phyloP scores from a whole-genome alignment of 2,113 vertebrate species.

The human (Homo sapiens) region DNA sequence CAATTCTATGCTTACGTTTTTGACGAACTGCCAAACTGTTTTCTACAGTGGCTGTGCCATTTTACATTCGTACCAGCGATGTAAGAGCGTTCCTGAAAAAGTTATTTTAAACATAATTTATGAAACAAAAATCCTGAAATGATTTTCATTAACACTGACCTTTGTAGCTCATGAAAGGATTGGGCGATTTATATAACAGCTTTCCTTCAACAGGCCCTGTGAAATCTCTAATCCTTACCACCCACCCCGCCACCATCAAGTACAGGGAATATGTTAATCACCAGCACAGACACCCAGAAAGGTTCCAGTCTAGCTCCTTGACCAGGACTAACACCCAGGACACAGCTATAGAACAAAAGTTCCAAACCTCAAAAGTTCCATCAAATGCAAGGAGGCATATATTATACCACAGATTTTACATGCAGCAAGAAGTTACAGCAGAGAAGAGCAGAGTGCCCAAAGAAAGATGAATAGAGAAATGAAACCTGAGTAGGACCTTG shows the following conservation, averaged over 20 bases:
- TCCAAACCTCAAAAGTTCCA: background rate
- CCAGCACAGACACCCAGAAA: background rate
- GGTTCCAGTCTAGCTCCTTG: background rate
- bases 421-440: background rate
- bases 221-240: slow-evolving; percentile 26
- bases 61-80: slow-evolving; percentile 1
- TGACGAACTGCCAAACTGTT: background rate
- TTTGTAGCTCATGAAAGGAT: slow-evolving; percentile 31
- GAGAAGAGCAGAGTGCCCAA: background rate
- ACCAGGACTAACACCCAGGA: slow-evolving; percentile 5
- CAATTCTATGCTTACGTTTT: background rate
- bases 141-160: slow-evolving; percentile 57
- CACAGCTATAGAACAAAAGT: background rate
- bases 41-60: background rate
- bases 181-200: background rate
- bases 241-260: background rate
- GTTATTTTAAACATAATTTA: slow-evolving; percentile 46
- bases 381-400: background rate
- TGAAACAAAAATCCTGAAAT: slow-evolving; percentile 40
- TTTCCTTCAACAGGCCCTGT: background rate
- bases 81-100: background rate
- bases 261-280: slow-evolving; percentile 10
- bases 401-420: background rate
- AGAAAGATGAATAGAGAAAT: background rate
- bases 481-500: background rate